Percentiles rank a stretch among this genome's conserved stretches.
Evolutionary conservation across 2,888 invertebrate genomes (phyloP).

Genomic region (Clitarchus hookeri): DNA sequence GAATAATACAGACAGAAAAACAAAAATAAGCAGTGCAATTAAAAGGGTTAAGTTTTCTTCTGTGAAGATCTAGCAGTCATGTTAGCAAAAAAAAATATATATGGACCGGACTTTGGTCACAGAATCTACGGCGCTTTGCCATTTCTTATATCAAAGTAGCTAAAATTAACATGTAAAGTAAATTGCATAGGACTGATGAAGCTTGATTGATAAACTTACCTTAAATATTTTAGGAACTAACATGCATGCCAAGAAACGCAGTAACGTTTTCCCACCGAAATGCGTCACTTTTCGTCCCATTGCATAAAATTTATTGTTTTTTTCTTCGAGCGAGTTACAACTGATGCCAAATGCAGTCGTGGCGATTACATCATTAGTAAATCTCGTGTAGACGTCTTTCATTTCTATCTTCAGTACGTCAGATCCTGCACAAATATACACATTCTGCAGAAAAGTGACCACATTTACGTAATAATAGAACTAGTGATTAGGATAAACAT

Average conservation of each 20-base stretch:
- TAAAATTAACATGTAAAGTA: too few species aligned
- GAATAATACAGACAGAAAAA: too few species aligned
- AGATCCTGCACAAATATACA: background rate
- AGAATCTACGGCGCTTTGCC: too few species aligned
- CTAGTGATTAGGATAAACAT: too few species aligned
- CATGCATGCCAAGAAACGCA: background rate
- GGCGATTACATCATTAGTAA: slow-evolving; percentile 44
- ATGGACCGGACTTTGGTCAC: too few species aligned
- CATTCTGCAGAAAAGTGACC: background rate
- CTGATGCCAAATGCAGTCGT: slow-evolving; percentile 43
- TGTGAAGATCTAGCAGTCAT: too few species aligned
- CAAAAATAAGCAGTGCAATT: too few species aligned
- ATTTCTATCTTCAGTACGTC: slow-evolving; percentile 35
- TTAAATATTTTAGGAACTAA: background rate
- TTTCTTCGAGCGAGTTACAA: slow-evolving; percentile 40
- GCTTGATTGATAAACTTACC: slow-evolving; percentile 16
- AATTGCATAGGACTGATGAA: too few species aligned
- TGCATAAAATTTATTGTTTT: slow-evolving; percentile 39
- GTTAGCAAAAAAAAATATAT: too few species aligned
- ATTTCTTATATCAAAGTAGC: too few species aligned
- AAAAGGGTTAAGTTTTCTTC: too few species aligned
- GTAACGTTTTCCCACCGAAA: background rate
- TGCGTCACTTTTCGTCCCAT: slow-evolving; percentile 35
- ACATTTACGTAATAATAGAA: too few species aligned
- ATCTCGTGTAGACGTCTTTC: slow-evolving; percentile 40